Conservation (phyloP, 2,888 invertebrate species). For the Xylophagus ater region DNA sequence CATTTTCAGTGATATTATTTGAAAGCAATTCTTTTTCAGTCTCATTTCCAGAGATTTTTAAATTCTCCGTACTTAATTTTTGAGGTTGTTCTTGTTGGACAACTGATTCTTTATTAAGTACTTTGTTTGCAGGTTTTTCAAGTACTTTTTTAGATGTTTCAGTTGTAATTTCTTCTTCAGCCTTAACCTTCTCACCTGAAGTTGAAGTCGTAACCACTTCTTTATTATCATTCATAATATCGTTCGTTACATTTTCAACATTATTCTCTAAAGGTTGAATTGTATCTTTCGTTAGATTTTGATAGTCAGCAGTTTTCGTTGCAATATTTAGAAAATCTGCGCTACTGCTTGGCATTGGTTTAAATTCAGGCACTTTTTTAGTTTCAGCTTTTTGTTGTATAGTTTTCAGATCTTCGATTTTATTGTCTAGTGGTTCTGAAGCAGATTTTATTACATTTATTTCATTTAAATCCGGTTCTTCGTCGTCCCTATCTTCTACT, state of each 20-base stretch:
- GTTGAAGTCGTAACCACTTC: neutral
- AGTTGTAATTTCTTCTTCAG: neutral
- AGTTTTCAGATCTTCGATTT: neutral
- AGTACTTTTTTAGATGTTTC: neutral
- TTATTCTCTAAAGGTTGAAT: neutral
- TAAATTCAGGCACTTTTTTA: slow-evolving; percentile 1
- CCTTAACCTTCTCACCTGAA: neutral
- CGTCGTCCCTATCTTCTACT: neutral
- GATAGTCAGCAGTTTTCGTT: neutral
- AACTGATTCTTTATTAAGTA: too few relatives aligned
- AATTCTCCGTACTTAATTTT: too few relatives aligned
- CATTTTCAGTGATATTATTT: too few relatives aligned
- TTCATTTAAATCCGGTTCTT: neutral
- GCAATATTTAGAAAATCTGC: slow-evolving; percentile 1
- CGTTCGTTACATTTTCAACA: slow-evolving; percentile 1
- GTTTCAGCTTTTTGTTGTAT: neutral
- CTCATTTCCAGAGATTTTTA: too few relatives aligned
- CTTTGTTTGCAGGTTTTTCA: neutral
- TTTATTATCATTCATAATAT: slow-evolving; percentile 2
- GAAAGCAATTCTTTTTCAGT: too few relatives aligned
- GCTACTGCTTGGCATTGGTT: slow-evolving; percentile 3
- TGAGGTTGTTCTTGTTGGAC: too few relatives aligned
- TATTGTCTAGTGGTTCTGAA: neutral
- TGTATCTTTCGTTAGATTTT: neutral
- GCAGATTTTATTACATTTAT: neutral